Percentiles rank a stretch among this genome's conserved stretches.
Conservation (phyloP, 2,797 vertebrate genomes). For the Aeoliscus strigatus region DNA sequence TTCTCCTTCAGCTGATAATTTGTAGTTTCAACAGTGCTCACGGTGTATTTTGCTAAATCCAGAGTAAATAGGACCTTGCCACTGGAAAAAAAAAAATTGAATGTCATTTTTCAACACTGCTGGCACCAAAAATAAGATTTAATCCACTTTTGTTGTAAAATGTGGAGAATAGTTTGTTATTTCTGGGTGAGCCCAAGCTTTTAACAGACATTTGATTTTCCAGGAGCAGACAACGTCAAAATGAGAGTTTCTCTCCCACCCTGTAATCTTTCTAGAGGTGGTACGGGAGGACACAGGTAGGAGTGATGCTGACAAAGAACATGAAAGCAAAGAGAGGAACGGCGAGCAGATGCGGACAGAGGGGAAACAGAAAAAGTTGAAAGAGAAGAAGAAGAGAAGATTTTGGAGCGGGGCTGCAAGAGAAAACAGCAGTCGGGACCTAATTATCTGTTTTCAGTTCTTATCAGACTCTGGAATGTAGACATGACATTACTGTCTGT, state of each 20-base stretch:
- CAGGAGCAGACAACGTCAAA: constrained; percentile 12
- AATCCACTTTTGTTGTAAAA: too few relatives aligned
- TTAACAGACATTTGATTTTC: constrained; percentile 3
- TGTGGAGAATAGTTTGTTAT: too few relatives aligned
- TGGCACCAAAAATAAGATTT: too few relatives aligned
- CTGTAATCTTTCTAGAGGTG: constrained; percentile 49
- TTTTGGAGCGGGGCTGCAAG: constrained; percentile 31
- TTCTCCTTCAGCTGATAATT: neutral
- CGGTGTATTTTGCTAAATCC: neutral
- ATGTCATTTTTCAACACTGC: too few relatives aligned
- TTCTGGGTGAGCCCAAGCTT: neutral
- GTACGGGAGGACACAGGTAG: constrained; percentile 10
- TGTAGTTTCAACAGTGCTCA: neutral
- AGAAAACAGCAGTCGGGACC: constrained; percentile 42
- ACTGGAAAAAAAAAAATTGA: constrained; percentile 1
- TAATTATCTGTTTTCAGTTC: constrained; percentile 41
- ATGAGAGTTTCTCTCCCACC: constrained; percentile 29
- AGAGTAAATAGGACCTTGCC: neutral
- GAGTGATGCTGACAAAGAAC: constrained; percentile 58
- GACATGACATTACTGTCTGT: constrained; percentile 23
- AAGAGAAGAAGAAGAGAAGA: constrained; percentile 41
- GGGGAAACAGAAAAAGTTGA: constrained; percentile 36
- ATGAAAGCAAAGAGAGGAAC: constrained; percentile 50
- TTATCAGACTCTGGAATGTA: constrained; percentile 35
- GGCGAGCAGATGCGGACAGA: constrained; percentile 10